phyloP scores from a whole-genome alignment of 2,797 vertebrate species.

The Lepus oiostolus region DNA sequence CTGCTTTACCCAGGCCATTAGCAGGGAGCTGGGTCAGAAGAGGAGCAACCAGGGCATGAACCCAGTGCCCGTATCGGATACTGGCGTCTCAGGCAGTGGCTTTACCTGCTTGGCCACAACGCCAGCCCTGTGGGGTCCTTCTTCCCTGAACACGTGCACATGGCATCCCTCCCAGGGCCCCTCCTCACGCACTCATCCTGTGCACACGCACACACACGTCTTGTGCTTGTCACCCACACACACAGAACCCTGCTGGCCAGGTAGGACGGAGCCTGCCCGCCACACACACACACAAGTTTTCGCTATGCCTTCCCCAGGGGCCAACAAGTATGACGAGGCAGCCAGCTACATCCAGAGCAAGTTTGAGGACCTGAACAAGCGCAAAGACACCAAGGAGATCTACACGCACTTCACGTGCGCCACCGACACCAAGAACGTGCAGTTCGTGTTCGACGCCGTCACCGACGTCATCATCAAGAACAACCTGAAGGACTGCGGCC shows the following conservation, averaged over 20 bases:
- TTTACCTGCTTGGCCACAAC: no score
- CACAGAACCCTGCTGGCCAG: background rate
- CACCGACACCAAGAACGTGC: slow-evolving; percentile 99
- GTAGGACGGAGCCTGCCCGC: background rate
- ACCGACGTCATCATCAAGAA: slow-evolving; percentile 99
- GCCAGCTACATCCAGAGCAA: slow-evolving; percentile 98
- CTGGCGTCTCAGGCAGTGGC: no score
- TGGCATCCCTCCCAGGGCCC: background rate
- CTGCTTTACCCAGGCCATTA: no score
- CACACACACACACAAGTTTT: accelerated
- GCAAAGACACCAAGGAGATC: slow-evolving; percentile 99
- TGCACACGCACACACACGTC: background rate
- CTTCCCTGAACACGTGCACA: background rate
- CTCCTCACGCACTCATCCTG: background rate
- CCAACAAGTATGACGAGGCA: slow-evolving; percentile 97
- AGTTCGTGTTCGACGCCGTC: slow-evolving; percentile 99
- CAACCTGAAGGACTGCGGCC: slow-evolving; percentile 99
- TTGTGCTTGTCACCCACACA: accelerated
- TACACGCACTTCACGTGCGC: slow-evolving; percentile 99
- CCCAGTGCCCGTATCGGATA: no score
- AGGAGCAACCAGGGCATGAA: no score
- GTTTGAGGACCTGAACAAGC: slow-evolving; percentile 99
- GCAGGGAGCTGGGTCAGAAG: no score
- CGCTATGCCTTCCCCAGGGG: slow-evolving; percentile 88
- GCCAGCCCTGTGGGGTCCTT: no score